These are phyloP conservation scores for Prochilodus magdalenae DNA, from an alignment of 2,113 vertebrate genomes.

Conservation along the genomic window DNA sequence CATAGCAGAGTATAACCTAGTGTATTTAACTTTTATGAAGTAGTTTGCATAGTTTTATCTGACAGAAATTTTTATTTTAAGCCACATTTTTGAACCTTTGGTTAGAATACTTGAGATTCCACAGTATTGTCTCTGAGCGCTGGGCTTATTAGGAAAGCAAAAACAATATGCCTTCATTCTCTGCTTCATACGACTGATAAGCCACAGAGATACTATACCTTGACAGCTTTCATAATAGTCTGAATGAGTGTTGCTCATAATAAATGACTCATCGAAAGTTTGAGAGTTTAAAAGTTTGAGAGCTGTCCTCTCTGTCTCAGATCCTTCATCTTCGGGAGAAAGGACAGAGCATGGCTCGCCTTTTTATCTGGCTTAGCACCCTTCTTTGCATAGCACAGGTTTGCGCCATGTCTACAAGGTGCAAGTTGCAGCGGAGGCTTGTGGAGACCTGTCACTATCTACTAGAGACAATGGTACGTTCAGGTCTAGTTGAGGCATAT, in stretches of 20 bases:
- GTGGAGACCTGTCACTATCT: constrained; percentile 2
- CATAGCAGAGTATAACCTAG: too few relatives aligned
- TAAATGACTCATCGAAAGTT: constrained; percentile 33
- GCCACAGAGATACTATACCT: not conserved
- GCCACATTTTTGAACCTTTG: too few relatives aligned
- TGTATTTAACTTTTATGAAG: too few relatives aligned
- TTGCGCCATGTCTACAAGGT: constrained; percentile 23
- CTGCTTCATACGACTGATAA: not conserved
- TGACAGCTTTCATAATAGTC: not conserved
- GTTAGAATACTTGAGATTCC: too few relatives aligned
- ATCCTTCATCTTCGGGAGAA: not conserved
- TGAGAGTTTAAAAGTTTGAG: not conserved
- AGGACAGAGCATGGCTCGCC: constrained; percentile 34
- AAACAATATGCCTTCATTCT: too few relatives aligned
- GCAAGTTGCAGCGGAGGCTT: constrained; percentile 33
- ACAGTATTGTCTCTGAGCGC: too few relatives aligned
- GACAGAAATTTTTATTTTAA: too few relatives aligned
- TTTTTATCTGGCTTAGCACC: constrained; percentile 31
- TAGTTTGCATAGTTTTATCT: too few relatives aligned
- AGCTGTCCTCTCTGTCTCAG: not conserved
- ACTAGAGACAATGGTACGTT: constrained; percentile 42
- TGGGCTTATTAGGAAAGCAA: too few relatives aligned
- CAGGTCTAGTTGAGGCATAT: not conserved
- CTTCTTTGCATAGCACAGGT: constrained; percentile 31
- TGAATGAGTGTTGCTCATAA: constrained; percentile 18